Evolutionary conservation across 2,888 invertebrate species (phyloP).

Genomic region (Oithona nana): DNA sequence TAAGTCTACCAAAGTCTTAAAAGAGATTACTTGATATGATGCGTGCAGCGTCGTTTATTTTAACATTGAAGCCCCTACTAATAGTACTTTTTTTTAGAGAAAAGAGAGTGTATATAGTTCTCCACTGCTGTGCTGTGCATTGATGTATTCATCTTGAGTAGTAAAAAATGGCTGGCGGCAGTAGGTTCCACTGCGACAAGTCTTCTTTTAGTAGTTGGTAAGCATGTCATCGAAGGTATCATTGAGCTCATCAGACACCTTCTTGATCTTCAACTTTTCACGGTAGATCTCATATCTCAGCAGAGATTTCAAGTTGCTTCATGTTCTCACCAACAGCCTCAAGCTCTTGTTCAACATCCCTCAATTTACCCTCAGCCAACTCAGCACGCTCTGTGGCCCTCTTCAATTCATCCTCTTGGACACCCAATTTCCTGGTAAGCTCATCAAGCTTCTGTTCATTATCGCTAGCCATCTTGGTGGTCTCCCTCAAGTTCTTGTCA

Average conservation of each 20-base stretch:
- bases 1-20: too few relatives aligned
- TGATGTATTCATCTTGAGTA: too few relatives aligned
- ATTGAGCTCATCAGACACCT: conserved; percentile 2
- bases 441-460: conserved; percentile 17
- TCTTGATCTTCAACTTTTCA: conserved; percentile 10
- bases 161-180: too few relatives aligned
- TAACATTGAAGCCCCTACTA: too few relatives aligned
- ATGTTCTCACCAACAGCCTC: conserved; percentile 17
- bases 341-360: conserved; percentile 15
- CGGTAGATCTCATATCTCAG: conserved; percentile 14
- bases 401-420: conserved; percentile 17
- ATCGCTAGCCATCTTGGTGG: conserved; percentile 17
- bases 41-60: too few relatives aligned
- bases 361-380: conserved; percentile 15
- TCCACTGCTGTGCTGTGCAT: too few relatives aligned
- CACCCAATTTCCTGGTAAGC: conserved; percentile 14
- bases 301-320: conserved; percentile 17
- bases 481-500: conserved; percentile 15
- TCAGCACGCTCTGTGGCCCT: conserved; percentile 15
- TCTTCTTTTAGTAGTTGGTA: neutral
- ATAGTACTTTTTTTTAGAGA: too few relatives aligned
- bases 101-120: too few relatives aligned
- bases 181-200: neutral
- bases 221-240: conserved; percentile 13
- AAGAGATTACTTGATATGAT: too few relatives aligned